Conservation (phyloP, 2,113 vertebrate genomes). For the Lamprotornis superbus region DNA sequence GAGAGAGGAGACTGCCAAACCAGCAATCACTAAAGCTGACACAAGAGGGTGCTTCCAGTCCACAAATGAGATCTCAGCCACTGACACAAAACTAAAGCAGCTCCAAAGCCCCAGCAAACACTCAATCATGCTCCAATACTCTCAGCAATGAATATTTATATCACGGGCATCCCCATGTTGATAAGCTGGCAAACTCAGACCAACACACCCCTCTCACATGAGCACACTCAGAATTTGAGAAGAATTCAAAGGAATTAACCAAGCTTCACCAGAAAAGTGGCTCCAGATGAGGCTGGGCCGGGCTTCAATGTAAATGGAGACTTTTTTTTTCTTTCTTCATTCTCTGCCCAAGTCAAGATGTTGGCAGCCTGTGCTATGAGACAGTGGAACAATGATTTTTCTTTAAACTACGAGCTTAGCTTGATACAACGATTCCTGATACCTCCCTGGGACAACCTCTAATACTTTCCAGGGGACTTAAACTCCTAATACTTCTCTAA, state of each 20-base stretch:
- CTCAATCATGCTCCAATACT: neutral
- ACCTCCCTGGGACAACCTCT: neutral
- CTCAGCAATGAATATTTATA: neutral
- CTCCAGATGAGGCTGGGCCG: fast-evolving
- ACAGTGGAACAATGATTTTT: neutral
- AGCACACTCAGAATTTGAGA: neutral
- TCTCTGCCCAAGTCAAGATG: neutral
- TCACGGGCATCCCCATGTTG: neutral
- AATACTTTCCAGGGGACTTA: neutral
- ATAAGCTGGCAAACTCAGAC: neutral
- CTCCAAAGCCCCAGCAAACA: neutral
- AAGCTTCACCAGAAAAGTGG: neutral
- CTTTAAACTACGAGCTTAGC: neutral
- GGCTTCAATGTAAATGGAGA: neutral
- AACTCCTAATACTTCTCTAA: neutral
- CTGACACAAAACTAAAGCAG: neutral
- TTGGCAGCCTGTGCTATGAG: neutral
- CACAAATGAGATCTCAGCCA: neutral
- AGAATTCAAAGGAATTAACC: neutral
- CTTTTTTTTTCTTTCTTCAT: neutral
- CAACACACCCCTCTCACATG: neutral
- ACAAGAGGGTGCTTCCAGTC: neutral
- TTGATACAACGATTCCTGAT: neutral
- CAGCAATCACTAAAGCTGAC: neutral
- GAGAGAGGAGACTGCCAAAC: no score